phyloP scores from a whole-genome alignment of 2,888 invertebrate genomes.

The Stomorhina lunata region DNA sequence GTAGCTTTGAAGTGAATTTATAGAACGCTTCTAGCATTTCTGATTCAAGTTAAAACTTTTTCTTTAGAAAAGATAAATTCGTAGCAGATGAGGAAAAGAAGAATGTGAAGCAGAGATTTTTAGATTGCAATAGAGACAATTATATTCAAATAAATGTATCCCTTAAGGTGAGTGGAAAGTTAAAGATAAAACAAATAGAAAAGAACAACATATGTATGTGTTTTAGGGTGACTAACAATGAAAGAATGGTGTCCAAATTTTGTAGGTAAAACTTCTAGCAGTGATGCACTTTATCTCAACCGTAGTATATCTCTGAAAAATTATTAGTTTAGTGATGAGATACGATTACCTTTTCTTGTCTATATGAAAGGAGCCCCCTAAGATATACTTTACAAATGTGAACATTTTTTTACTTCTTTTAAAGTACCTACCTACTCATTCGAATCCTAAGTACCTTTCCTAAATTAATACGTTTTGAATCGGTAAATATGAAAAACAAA shows the following conservation, averaged over 20 bases:
- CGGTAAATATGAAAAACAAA: too few relatives aligned
- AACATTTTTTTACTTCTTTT: too few relatives aligned
- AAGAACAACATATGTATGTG: neutral
- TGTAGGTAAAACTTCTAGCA: too few relatives aligned
- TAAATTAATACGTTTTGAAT: too few relatives aligned
- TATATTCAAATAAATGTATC: conserved; percentile 32
- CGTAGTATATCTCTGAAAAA: too few relatives aligned
- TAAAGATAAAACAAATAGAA: conserved; percentile 9
- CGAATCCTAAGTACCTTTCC: too few relatives aligned
- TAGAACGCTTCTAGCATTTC: neutral
- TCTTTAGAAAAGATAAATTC: neutral
- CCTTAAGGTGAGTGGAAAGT: conserved; percentile 32
- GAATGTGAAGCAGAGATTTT: neutral
- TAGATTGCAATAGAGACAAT: neutral
- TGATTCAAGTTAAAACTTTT: neutral
- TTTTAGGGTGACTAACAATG: neutral
- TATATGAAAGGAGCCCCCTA: too few relatives aligned
- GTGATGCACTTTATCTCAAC: too few relatives aligned
- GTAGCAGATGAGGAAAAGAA: neutral
- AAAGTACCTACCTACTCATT: too few relatives aligned
- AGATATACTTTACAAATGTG: neutral
- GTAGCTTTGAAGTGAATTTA: neutral
- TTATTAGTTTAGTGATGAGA: too few relatives aligned
- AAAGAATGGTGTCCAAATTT: too few relatives aligned
- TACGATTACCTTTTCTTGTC: too few relatives aligned